Evolutionary conservation across 2,888 invertebrate species (phyloP), one percentile per base, ranked within the genome.

Genomic region (Uloborus plumipes): DNA sequence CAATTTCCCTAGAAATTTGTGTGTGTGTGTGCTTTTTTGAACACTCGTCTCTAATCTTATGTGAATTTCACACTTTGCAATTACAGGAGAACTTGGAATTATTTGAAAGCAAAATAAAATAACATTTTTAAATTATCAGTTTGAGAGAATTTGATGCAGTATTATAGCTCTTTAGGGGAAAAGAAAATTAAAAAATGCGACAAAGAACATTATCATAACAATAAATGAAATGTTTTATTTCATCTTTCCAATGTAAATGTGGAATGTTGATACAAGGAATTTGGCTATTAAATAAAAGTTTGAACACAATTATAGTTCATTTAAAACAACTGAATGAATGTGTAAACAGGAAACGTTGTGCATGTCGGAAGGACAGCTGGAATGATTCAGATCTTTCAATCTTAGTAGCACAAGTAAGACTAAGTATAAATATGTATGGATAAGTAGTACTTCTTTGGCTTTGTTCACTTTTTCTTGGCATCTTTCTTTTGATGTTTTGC

Each of bases 401-500:
- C 61, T 51, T 59, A 55, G 53, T 53, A 53, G 59, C 49, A 66
- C 58, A 55, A 31, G 49, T 49, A 73, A 51, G 62, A 80, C 73
- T 74, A 71, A 76, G 70, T 72, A 55, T 67, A 65, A 65, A 65
- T 65, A 50, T 65, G 49, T 50, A 66, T 13, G 15, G 26, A 39
- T 62, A 61, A 67, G 72, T 66, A 53, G 49, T 62, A 49, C 22
- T 66, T 22, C 55, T 50, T 51, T 51, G 22, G 51, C 20, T 69
- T 50, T 20, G n/a, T 67, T 83, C 80, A 84, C 74, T 88, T 88
- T 75, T 87, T 87, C 49, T 85, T 88, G 83, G 87, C 89, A 85
- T 93, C 94, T 91, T 94, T 95, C 88, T 94, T 94, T 89, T 93
- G 91, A 87, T 94, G 93, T 88, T 94, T 95, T 81, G 92, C 90